Conservation (phyloP, 37 sponge, comb jelly and placozoan genomes). For the Oscarella lobularis region DNA sequence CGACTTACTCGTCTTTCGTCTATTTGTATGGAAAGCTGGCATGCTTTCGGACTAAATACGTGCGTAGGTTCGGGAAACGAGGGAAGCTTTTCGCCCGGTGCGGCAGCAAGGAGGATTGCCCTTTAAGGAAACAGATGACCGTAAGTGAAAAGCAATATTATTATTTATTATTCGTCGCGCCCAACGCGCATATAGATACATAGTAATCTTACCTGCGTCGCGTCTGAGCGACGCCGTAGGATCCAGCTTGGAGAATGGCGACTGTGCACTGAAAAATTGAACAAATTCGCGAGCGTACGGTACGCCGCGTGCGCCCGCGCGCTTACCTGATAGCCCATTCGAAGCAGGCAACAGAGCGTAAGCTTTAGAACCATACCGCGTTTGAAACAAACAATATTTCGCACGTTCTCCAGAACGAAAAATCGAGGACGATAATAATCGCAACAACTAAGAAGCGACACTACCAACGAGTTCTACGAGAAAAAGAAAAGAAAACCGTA, state of each 20-base stretch:
- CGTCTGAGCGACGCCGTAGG: conserved; percentile 87
- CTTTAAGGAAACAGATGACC: conserved; percentile 12
- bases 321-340: conserved; percentile 78
- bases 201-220: conserved; percentile 37
- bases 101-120: conserved; percentile 83
- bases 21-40: conserved; percentile 50
- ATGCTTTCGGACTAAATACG: conserved; percentile 63
- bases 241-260: conserved; percentile 81
- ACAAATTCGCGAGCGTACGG: too few relatives aligned
- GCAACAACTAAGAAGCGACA: conserved; percentile 77
- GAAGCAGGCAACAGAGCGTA: conserved; percentile 59
- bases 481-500: not conserved
- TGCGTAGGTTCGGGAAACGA: conserved; percentile 75
- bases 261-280: conserved; percentile 58
- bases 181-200: not conserved
- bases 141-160: not conserved
- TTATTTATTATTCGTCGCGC: not conserved
- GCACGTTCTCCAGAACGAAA: conserved; percentile 83
- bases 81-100: conserved; percentile 79
- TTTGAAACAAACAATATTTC: conserved; percentile 91
- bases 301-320: not conserved
- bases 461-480: conserved; percentile 64
- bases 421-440: conserved; percentile 79
- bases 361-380: conserved; percentile 83
- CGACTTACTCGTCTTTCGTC: conserved; percentile 55